Percentiles rank a stretch among this genome's conserved stretches.
phyloP scores from a whole-genome alignment of 2,113 vertebrate genomes.

The Numida meleagris region DNA sequence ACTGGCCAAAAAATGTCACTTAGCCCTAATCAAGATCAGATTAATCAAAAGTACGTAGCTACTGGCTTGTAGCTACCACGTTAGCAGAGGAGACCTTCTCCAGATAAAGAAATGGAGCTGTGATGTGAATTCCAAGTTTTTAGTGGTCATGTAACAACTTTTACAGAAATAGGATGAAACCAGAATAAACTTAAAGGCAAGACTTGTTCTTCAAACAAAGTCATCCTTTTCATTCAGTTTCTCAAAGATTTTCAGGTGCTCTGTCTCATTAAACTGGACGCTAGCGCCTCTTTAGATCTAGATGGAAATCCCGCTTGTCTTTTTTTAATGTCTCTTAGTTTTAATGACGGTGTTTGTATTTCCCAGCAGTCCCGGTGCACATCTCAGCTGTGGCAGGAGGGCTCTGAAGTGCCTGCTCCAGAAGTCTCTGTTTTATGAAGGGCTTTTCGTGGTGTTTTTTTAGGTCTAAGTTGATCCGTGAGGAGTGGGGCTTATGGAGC shows the following conservation, averaged over 20 bases:
- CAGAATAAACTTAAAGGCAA: background rate
- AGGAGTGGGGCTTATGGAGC: background rate
- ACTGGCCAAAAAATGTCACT: background rate
- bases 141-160: background rate
- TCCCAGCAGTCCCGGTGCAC: background rate
- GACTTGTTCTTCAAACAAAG: background rate
- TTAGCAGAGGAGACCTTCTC: background rate
- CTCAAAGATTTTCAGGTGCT: background rate
- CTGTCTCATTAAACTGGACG: background rate
- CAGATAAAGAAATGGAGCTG: background rate
- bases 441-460: background rate
- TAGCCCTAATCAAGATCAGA: background rate
- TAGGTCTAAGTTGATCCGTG: rapidly evolving
- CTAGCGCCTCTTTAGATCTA: background rate
- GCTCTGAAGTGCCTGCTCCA: background rate
- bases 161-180: background rate
- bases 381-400: rapidly evolving
- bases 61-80: background rate
- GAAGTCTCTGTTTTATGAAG: background rate
- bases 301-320: background rate
- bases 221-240: background rate
- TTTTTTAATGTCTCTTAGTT: background rate
- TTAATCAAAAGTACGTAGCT: background rate
- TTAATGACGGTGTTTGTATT: background rate
- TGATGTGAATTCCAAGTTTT: background rate